Conservation (phyloP, 1,140 invertebrate genomes). For the Apis laboriosa region DNA sequence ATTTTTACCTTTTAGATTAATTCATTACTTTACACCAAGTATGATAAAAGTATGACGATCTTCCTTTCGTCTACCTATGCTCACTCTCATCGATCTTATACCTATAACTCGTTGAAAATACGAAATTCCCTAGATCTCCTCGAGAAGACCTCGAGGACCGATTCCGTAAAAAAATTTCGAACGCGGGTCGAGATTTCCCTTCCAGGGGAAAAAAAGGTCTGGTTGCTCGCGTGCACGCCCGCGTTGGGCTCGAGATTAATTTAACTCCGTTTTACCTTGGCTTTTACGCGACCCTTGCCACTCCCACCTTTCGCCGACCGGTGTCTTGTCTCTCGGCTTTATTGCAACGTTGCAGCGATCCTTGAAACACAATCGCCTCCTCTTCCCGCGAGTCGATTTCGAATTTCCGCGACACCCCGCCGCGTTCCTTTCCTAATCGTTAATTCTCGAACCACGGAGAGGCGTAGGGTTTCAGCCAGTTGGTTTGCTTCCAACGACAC, state of each 20-base stretch:
- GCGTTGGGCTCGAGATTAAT: constrained; percentile 40
- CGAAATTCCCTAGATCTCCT: too few species aligned
- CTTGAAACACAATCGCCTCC: constrained; percentile 38
- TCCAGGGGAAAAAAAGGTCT: too few species aligned
- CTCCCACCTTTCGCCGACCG: constrained; percentile 44
- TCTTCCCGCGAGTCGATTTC: background rate
- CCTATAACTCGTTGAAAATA: too few species aligned
- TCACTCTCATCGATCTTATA: too few species aligned
- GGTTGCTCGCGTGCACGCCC: background rate
- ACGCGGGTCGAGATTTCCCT: too few species aligned
- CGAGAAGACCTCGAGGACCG: too few species aligned
- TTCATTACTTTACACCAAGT: too few species aligned
- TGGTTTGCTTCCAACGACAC: background rate
- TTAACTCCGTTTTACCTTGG: constrained; percentile 52
- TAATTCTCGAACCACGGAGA: background rate
- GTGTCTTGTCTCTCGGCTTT: constrained; percentile 30
- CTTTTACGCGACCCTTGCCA: constrained; percentile 52
- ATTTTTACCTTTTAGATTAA: too few species aligned
- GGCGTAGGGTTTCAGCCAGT: constrained; percentile 19
- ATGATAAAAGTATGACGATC: too few species aligned
- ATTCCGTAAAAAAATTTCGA: too few species aligned
- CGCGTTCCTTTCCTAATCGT: constrained; percentile 38
- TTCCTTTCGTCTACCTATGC: too few species aligned
- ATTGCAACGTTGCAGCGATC: constrained; percentile 37
- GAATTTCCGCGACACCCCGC: constrained; percentile 32